phyloP scores from a whole-genome alignment of 2,797 vertebrate genomes.

The Erpetoichthys calabaricus region DNA sequence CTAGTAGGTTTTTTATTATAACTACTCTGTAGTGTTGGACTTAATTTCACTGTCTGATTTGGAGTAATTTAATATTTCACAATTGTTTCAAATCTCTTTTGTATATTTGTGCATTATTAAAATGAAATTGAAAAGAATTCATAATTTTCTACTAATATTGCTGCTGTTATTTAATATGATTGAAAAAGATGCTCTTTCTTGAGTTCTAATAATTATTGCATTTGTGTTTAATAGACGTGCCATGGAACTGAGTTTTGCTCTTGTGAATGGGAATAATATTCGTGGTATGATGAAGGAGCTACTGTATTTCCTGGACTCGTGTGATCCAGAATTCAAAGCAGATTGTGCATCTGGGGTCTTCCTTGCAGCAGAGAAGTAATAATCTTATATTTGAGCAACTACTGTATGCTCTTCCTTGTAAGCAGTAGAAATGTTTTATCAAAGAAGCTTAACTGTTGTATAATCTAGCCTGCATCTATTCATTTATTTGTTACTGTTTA shows the following conservation, averaged over 20 bases:
- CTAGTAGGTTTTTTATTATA: no score
- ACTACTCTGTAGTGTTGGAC: no score
- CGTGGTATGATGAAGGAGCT: slow-evolving; percentile 99
- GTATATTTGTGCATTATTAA: no score
- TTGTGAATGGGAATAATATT: slow-evolving; percentile 97
- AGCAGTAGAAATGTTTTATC: neutral
- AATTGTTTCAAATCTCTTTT: slow-evolving; percentile 13
- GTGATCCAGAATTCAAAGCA: slow-evolving; percentile 97
- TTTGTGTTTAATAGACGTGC: slow-evolving; percentile 58
- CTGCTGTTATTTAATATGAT: no score
- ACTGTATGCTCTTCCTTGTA: neutral
- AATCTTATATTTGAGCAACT: no score
- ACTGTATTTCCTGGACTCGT: slow-evolving; percentile 96
- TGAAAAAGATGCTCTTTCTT: no score
- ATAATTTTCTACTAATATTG: no score
- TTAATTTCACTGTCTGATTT: no score
- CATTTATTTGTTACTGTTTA: neutral
- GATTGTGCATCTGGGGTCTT: slow-evolving; percentile 98
- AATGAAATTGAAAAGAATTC: no score
- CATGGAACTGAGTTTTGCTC: slow-evolving; percentile 96
- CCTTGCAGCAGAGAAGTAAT: slow-evolving; percentile 96
- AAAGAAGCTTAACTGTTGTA: neutral
- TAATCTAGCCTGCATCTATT: neutral
- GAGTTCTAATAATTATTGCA: no score
- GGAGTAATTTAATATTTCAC: neutral